Evolutionary conservation across 1,140 invertebrate genomes (phyloP).

Genomic region (Diuraphis noxia): DNA sequence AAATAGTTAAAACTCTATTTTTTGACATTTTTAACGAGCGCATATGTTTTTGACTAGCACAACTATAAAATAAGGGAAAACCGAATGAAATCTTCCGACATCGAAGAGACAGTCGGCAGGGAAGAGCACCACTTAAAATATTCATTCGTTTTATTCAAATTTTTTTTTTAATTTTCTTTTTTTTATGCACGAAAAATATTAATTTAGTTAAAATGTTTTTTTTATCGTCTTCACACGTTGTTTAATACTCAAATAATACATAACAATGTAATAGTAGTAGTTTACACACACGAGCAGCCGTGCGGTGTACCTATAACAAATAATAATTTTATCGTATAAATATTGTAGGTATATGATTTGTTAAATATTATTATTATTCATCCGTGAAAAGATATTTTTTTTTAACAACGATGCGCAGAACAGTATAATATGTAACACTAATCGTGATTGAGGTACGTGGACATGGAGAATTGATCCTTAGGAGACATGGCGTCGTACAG

Average conservation of each 20-base stretch:
- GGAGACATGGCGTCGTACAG: constrained; percentile 65
- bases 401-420: neutral
- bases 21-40: neutral
- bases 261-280: neutral
- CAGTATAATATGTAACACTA: neutral
- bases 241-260: neutral
- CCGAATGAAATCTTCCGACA: neutral
- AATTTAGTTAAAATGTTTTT: neutral
- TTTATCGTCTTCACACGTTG: neutral
- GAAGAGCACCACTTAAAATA: neutral
- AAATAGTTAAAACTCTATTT: neutral
- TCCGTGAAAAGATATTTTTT: neutral
- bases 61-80: neutral
- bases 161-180: neutral
- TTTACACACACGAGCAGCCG: neutral
- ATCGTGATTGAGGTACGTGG: constrained; percentile 51
- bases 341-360: neutral
- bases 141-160: neutral
- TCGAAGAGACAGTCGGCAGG: neutral
- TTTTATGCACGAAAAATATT: neutral
- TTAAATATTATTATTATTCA: neutral
- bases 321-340: neutral
- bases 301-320: neutral
- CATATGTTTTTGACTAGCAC: constrained; percentile 3
- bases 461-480: constrained; percentile 56